Base-by-base conservation (phyloP, 1,140 invertebrate genomes). In the Microplitis mediator region DNA sequence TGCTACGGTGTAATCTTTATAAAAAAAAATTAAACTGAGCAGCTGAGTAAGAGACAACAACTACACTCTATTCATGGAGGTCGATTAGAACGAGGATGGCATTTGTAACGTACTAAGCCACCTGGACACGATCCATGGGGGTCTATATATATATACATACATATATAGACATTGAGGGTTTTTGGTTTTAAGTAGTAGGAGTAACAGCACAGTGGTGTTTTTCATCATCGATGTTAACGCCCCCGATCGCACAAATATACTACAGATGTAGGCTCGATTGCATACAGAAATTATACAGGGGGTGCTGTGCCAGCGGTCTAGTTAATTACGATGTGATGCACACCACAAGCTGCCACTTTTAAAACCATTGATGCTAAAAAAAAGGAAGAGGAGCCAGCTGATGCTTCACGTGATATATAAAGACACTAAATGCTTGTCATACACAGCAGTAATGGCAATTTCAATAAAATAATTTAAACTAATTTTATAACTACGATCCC, bases 101-200 rank as follows among this genome's bases (percentile, higher is more conserved):
- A 69, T 78, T 78, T 74, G 63, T 76, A 81, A 82, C 80, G 80
- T 76, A 78, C 77, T 69, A 73, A 74, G 77, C 75, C 80, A 82
- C 79, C 80, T 81, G 80, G 79, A 78, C 74, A 71, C 71, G 51
- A 73, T 23, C 31, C 45, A 63, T 68, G 65, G 69, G 39, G 66
- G 64, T 62, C 51, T 5, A 39, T 39, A 45, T 69, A 23, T 23
- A 23, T 23, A 23, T 23, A 2, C 2, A 23, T 23, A 23, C 2
- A 23, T 23, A 23, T 23, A 23, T 5, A 45, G 6, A 45, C 39
- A 45, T 45, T 6, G 39, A 9, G 8, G 6, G 6, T 45, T 45
- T 39, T 45, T 45, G 6, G 6, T 9, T 45, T 45, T 45, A 45
- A 39, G 36, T 39, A 39, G 64, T 45, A 34, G 11, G 69, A 32